Percentiles rank a stretch among this genome's conserved stretches.
These are phyloP conservation scores for Mormyrops boulengeri DNA, from an alignment of 2,797 vertebrate genomes.

Conservation along the genomic window DNA sequence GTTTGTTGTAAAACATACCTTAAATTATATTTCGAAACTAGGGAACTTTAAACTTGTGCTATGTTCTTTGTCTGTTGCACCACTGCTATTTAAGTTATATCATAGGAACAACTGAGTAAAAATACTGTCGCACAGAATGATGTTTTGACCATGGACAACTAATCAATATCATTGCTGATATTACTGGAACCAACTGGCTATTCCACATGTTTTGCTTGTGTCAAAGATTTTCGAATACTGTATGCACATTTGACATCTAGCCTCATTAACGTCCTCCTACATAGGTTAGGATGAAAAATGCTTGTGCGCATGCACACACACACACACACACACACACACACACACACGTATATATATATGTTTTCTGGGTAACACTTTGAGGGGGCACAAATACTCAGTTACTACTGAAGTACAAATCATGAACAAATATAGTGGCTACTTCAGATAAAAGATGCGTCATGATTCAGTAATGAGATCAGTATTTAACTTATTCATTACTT, in stretches of 20 bases:
- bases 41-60: neutral
- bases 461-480: neutral
- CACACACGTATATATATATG: too few relatives aligned
- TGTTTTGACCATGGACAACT: neutral
- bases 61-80: neutral
- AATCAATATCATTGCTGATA: neutral
- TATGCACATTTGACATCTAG: neutral
- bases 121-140: neutral
- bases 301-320: too few relatives aligned
- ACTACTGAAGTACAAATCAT: neutral
- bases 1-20: neutral
- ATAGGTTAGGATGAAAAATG: neutral
- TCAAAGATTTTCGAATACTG: neutral
- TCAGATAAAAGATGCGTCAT: neutral
- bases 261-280: neutral
- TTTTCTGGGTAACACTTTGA: neutral
- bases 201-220: neutral
- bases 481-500: neutral
- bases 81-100: neutral
- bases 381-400: neutral
- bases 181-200: neutral
- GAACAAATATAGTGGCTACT: neutral
- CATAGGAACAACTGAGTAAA: neutral
- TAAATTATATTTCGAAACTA: neutral
- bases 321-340: neutral